These are phyloP conservation scores for Rhinolophus ferrumequinum DNA, from an alignment of 2,113 vertebrate species.

Conservation along the genomic window DNA sequence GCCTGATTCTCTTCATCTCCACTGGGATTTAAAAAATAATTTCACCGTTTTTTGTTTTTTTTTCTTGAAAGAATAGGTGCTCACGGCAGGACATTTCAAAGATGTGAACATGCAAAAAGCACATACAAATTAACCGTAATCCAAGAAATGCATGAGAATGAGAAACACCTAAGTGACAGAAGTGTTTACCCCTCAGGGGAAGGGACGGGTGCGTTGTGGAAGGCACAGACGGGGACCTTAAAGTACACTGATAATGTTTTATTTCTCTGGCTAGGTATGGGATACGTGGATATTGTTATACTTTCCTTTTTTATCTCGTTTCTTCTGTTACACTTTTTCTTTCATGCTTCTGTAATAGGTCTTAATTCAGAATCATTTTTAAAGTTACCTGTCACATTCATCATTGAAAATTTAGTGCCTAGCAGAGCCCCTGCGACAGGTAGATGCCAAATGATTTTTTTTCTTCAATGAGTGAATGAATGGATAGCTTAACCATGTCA, in stretches of 20 bases:
- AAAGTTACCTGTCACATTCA: neutral
- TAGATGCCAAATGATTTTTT: neutral
- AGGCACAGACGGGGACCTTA: neutral
- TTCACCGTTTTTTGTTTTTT: neutral
- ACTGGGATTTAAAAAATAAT: conserved; percentile 13
- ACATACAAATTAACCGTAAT: conserved; percentile 34
- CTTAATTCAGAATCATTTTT: neutral
- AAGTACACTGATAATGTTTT: neutral
- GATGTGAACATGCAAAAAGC: neutral
- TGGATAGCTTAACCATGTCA: neutral
- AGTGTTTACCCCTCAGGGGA: neutral
- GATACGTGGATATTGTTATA: neutral
- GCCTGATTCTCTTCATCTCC: neutral
- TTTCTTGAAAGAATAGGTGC: neutral
- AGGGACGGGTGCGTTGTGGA: neutral
- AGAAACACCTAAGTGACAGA: neutral
- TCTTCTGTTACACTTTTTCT: neutral
- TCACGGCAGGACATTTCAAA: conserved; percentile 24
- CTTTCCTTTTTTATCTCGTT: neutral
- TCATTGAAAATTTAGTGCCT: neutral
- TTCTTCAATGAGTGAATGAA: neutral
- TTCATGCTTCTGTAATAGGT: neutral
- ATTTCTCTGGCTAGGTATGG: neutral
- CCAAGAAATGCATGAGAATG: neutral
- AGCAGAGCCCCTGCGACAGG: neutral